These are phyloP conservation scores for Pelodytes ibericus DNA, from an alignment of 2,797 vertebrate species.

Conservation along the genomic window DNA sequence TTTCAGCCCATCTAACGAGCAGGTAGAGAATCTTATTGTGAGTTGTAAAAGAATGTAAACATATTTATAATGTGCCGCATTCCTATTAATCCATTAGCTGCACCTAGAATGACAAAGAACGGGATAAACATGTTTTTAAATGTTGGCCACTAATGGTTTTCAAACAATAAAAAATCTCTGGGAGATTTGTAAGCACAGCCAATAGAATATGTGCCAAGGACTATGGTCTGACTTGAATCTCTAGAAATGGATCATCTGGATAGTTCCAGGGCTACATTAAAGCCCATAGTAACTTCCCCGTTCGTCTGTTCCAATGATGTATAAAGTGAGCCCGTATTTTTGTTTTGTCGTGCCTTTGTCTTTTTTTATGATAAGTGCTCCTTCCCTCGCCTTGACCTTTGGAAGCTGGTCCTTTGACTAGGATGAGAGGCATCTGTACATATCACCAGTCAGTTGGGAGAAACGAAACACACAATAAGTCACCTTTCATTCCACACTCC, in stretches of 20 bases:
- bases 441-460: neutral
- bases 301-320: constrained; percentile 7
- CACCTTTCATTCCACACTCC: neutral
- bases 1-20: no score
- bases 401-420: neutral
- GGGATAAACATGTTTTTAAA: neutral
- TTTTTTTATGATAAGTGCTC: neutral
- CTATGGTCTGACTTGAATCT: neutral
- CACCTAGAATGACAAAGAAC: neutral
- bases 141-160: neutral
- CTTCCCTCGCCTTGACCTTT: constrained; percentile 31
- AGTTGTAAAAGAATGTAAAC: neutral
- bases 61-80: neutral
- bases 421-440: constrained; percentile 9
- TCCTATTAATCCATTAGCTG: neutral
- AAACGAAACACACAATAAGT: constrained; percentile 19
- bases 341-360: constrained; percentile 36
- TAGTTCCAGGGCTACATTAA: constrained; percentile 1
- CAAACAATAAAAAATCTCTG: neutral
- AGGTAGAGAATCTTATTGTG: neutral
- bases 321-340: constrained; percentile 9
- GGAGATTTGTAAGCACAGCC: neutral
- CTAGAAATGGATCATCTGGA: neutral
- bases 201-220: neutral
- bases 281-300: neutral